These are phyloP conservation scores for Idaea biselata DNA, from an alignment of 2,888 invertebrate species.

Conservation along the genomic window DNA sequence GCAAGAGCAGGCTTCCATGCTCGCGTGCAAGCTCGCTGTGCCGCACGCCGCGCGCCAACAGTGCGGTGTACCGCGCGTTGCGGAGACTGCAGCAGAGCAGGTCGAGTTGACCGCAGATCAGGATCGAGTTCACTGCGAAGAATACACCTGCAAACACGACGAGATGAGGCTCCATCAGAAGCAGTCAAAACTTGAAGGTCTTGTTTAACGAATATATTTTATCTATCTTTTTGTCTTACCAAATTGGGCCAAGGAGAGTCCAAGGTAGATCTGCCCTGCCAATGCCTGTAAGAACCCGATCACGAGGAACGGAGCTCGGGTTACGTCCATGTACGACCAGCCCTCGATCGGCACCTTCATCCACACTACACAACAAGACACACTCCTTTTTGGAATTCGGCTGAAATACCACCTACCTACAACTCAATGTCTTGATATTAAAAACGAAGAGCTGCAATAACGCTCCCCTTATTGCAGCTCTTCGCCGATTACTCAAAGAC, in stretches of 20 bases:
- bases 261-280: conserved; percentile 58
- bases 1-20: conserved; percentile 33
- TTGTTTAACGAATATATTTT: neutral
- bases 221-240: conserved; percentile 51
- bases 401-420: neutral
- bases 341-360: conserved; percentile 52
- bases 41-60: conserved; percentile 47
- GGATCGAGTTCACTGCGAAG: conserved; percentile 62
- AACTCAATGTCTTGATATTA: no score
- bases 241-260: conserved; percentile 64
- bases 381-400: neutral
- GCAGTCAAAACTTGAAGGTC: neutral
- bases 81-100: conserved; percentile 64
- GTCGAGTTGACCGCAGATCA: conserved; percentile 71
- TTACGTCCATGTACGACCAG: conserved; percentile 58
- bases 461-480: no score
- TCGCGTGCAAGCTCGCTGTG: conserved; percentile 38
- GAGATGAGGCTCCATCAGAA: neutral
- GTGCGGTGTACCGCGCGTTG: conserved; percentile 60
- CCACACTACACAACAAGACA: conserved; percentile 44
- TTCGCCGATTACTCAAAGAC: no score
- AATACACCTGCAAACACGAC: conserved; percentile 52
- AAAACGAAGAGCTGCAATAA: no score
- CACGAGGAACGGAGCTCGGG: conserved; percentile 35
- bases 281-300: conserved; percentile 51